Evolutionary conservation across 2,797 vertebrate genomes (phyloP), one percentile per base, ranked within the genome.

Genomic region (Lepus oiostolus): DNA sequence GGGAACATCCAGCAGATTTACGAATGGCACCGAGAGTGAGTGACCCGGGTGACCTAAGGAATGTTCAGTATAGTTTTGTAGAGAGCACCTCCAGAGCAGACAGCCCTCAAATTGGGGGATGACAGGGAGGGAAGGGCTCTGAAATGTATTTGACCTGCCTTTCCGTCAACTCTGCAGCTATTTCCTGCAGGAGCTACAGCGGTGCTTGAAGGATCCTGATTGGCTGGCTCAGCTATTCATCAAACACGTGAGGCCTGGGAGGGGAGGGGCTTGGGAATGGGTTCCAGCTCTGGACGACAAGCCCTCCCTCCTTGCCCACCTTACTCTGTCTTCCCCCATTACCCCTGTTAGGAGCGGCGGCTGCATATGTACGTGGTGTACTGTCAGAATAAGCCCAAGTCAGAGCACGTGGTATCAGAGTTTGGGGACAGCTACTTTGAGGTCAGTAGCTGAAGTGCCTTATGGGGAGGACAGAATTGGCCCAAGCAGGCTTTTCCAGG

Each of bases 321-420:
- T 11, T 60, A 13, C 28, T 35, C 5, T 87, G 32, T 60, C 63
- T 79, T 75, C 35, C 63, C 76, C 14, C 19, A 6, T 77, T 19
- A 63, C 17, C 7, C 32, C 47, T 71, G 12, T n/a, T 95, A 98
- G 98, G 98, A 98, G 92, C 98, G 98, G 58, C 97, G 98, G 93
- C 97, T 98, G 95, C 98, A 98, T 70, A 98, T 98, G 98, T 98
- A 98, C n/a, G 98, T 98, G 94, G 98, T 98, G 68, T 98, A 98
- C 97, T 98, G 98, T 97, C 98, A 98, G 96, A 98, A 98, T 95
- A 98, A 98, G 83, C 98, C 98, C 80, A 98, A 98, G 95, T 98
- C 98, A 38, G 98, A 98, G 93, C 98, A 98, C 14, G 98, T 98
- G 84, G 98, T 98, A 60, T 98, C 98, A 11, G 98, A 98, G 87